These are phyloP conservation scores for Thermophis baileyi DNA, from an alignment of 2,113 vertebrate genomes.

Conservation along the genomic window DNA sequence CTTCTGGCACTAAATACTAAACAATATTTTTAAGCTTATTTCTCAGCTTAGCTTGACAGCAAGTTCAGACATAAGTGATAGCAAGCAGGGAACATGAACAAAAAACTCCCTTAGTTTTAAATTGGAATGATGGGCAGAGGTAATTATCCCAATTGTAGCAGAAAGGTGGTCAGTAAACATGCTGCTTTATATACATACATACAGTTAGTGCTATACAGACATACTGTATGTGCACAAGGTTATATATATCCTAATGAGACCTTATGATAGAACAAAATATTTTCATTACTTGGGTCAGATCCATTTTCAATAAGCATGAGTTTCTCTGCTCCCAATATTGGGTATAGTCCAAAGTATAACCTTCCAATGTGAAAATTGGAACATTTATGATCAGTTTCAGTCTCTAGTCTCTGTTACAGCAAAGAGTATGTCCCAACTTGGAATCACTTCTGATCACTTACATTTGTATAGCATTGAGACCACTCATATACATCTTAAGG, in stretches of 20 bases:
- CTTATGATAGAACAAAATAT: neutral
- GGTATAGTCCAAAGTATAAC: neutral
- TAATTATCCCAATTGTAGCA: neutral
- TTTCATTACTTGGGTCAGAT: neutral
- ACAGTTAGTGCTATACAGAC: neutral
- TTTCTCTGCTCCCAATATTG: accelerated
- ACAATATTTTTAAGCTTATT: neutral
- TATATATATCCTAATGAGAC: neutral
- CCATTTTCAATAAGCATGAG: neutral
- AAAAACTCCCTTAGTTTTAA: neutral
- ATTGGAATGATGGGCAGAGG: neutral
- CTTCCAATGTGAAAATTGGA: neutral
- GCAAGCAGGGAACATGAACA: neutral
- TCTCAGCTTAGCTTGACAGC: neutral
- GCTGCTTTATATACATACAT: neutral
- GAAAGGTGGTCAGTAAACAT: neutral
- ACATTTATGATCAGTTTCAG: neutral
- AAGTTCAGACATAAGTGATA: neutral
- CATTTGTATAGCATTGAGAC: slow-evolving; percentile 88
- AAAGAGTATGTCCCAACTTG: neutral
- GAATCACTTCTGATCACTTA: slow-evolving; percentile 62
- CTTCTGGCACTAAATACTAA: neutral
- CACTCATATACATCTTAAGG: slow-evolving; percentile 89
- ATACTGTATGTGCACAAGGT: neutral
- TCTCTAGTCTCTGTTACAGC: neutral